Evolutionary conservation across 1,140 invertebrate genomes (phyloP), one percentile per base, ranked within the genome.

Genomic region (Bursaphelenchus mucronatus): DNA sequence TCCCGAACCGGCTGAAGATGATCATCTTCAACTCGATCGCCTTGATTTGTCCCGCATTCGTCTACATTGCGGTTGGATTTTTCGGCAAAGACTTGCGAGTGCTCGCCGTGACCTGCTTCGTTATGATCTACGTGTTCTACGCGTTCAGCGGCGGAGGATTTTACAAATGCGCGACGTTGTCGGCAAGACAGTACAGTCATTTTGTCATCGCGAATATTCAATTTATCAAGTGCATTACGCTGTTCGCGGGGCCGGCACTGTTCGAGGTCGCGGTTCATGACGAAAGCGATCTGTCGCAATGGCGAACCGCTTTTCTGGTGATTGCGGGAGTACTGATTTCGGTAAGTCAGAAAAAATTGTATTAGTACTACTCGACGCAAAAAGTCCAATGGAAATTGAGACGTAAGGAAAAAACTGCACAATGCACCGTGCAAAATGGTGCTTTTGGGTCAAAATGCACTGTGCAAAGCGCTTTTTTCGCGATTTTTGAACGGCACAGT

Each of bases 171-270:
- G 73, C 50, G 13, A 53, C 68, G 21, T 45, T 72, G 10, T 49
- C 46, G 17, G 62, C 70, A 8, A 56, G 69, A 50, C 70, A 72
- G 59, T 71, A 74, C 46, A 52, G 50, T 19, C 41, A 70, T 41
- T 72, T 72, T 52, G 61, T 72, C 17, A 69, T 72, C 4, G 52
- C 70, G 7, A 53, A 50, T 41, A 75, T 69, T n/a, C 70, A 72
- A 64, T 71, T 72, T 17, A 65, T 76, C 44, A 72, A 72, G 55
- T 74, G 70, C 55, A 43, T 75, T 19, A 63, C 58, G 17, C 57
- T 72, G 17, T 72, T 72, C 44, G 41, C 75, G n/a, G 74, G 53
- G 10, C 70, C 70, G 0, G 58, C 68, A 0, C 41, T 72, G 47
- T 44, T 72, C 3, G 58, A 43, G 30, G 44, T 71, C 15, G 75